Conservation (phyloP, 1,140 invertebrate species). For the Aphidius gifuensis region DNA sequence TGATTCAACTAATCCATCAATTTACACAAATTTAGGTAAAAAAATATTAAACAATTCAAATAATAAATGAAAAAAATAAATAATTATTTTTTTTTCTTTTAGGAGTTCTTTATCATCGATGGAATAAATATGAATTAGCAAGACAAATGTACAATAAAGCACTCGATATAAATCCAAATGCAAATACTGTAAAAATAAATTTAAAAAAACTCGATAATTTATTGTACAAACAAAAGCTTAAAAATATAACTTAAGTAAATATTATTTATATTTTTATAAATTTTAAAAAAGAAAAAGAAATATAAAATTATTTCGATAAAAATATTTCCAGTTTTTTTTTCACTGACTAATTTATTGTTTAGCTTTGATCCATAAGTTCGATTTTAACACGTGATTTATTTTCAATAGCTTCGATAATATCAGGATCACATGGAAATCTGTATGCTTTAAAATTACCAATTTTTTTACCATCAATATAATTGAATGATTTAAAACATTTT, state of each 20-base stretch:
- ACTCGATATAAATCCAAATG: slow-evolving; percentile 67
- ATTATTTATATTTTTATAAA: neutral
- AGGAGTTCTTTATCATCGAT: slow-evolving; percentile 92
- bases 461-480: slow-evolving; percentile 61
- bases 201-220: slow-evolving; percentile 53
- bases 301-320: neutral
- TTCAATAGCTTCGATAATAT: slow-evolving; percentile 18
- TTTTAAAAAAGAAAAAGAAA: neutral
- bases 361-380: neutral
- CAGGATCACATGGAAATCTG: slow-evolving; percentile 38
- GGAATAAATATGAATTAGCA: slow-evolving; percentile 76
- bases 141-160: slow-evolving; percentile 74
- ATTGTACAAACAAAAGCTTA: slow-evolving; percentile 13
- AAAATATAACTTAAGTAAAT: neutral
- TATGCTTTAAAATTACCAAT: slow-evolving; percentile 50
- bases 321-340: no score
- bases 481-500: slow-evolving; percentile 62
- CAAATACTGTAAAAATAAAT: slow-evolving; percentile 67
- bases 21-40: slow-evolving; percentile 83
- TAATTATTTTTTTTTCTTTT: slow-evolving; percentile 33
- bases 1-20: slow-evolving; percentile 67
- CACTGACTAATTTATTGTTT: neutral
- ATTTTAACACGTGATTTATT: neutral
- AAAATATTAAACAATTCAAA: slow-evolving; percentile 7
- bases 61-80: no score